Percentiles rank a stretch among this genome's conserved stretches.
Evolutionary conservation across 2,113 vertebrate species (phyloP).

Genomic region (Atlantisia rogersi): DNA sequence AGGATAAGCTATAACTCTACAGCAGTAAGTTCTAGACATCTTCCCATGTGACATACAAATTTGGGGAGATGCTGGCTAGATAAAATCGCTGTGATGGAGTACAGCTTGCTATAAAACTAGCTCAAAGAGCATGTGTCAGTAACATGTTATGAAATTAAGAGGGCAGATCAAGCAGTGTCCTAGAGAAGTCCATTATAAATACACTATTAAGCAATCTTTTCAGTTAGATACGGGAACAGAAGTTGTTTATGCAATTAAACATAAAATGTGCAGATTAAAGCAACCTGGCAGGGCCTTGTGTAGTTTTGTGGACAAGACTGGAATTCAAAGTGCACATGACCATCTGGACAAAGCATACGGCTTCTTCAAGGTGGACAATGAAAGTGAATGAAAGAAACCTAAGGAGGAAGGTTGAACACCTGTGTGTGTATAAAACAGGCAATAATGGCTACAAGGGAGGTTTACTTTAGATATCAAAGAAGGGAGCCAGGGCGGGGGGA

Average conservation of each 20-base stretch:
- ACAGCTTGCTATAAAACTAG: neutral
- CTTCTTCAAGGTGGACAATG: neutral
- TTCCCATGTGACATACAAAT: neutral
- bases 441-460: neutral
- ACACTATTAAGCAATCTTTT: neutral
- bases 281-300: neutral
- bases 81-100: neutral
- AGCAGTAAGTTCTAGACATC: neutral
- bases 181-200: neutral
- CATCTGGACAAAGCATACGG: neutral
- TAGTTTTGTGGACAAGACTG: neutral
- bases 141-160: neutral
- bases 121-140: neutral
- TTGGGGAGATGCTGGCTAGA: neutral
- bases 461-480: neutral
- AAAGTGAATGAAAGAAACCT: neutral
- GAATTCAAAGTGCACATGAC: neutral
- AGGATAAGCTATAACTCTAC: neutral
- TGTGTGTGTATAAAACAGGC: neutral
- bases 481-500: fast-evolving
- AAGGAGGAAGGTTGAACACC: neutral
- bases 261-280: neutral
- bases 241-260: neutral
- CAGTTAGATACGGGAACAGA: neutral
- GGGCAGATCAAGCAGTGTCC: neutral